Base-by-base conservation (phyloP, 2,113 vertebrate genomes). In the Heterochromis multidens region DNA sequence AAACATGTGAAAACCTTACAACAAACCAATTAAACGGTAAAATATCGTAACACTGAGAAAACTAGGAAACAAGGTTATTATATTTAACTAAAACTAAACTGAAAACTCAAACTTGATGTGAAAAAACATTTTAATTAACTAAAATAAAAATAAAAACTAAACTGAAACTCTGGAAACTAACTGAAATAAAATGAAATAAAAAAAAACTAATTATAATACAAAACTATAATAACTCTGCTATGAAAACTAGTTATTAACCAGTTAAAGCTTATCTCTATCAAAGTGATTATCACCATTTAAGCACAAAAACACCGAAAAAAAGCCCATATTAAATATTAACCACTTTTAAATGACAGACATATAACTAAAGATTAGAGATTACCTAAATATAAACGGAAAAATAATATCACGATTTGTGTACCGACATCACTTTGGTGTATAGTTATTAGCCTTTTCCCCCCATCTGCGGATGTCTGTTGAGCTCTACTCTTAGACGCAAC, bases 381-480 rank as follows among this genome's bases (percentile, higher is more conserved):
- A 57, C 54, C n/a, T 23, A 57, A 57, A 23, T 57, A 57, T 5
- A 57, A 74, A 54, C 9, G 21, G 25, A 33, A 14, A 31, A 3
- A 31, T 8, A 74, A 52, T 11, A 31, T 2, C 0, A 19, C 6
- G 27, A 52, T 74, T n/a, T 74, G 46, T 52, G 25, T 52, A 13
- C 25, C 19, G 10, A 60, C 12, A 46, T 9, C 7, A 17, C 43
- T 77, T 3, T 3, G 25, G 0, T 25, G 35, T 62, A 3, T 14
- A 19, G 4, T 7, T 35, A 14, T 76, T 56, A 35, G 58, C 35
- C 7, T 43, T 76, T 79, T 80, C 1, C n/a, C 59, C 12, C 43
- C 46, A 49, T 82, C 67, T 61, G 46, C n/a, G 61, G 56, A 61
- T 59, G 79, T 85, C 82, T 84, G 72, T 82, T 13, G 65, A 84